These are phyloP conservation scores for Nemurella pictetii DNA, from an alignment of 2,888 invertebrate genomes.

Conservation along the genomic window DNA sequence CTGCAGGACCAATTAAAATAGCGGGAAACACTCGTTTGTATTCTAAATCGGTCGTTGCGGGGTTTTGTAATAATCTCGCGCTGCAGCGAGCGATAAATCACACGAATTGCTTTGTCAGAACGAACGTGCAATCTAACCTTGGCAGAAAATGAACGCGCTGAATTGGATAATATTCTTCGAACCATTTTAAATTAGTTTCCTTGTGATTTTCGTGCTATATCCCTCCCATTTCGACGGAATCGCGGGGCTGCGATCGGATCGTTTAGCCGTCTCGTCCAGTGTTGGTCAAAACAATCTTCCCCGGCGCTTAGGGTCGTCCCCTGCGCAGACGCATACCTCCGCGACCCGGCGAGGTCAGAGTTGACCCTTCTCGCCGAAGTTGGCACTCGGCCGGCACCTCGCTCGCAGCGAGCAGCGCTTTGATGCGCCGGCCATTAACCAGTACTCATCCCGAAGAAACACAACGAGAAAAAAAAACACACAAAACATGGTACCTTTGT, in stretches of 20 bases:
- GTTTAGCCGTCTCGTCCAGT: neutral
- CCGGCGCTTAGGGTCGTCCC: neutral
- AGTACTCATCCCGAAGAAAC: neutral
- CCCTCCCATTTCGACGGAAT: neutral
- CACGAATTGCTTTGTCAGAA: too few species aligned
- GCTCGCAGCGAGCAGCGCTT: neutral
- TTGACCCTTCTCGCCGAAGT: neutral
- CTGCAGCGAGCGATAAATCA: neutral
- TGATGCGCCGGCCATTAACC: neutral
- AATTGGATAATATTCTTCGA: neutral
- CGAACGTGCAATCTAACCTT: neutral
- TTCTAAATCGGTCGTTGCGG: too few species aligned
- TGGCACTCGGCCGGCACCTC: neutral
- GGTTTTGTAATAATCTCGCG: too few species aligned
- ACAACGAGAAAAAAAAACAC: neutral
- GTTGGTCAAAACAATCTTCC: neutral
- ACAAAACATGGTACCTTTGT: neutral
- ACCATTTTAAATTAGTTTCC: conserved; percentile 1
- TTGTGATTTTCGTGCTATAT: neutral
- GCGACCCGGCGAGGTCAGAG: neutral
- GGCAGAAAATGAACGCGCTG: too few species aligned
- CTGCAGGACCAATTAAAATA: neutral
- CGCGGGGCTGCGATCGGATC: neutral
- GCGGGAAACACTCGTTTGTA: too few species aligned
- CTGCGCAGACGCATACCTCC: neutral